Base-by-base conservation (phyloP, 2,797 vertebrate genomes). In the Propithecus deckenii region DNA sequence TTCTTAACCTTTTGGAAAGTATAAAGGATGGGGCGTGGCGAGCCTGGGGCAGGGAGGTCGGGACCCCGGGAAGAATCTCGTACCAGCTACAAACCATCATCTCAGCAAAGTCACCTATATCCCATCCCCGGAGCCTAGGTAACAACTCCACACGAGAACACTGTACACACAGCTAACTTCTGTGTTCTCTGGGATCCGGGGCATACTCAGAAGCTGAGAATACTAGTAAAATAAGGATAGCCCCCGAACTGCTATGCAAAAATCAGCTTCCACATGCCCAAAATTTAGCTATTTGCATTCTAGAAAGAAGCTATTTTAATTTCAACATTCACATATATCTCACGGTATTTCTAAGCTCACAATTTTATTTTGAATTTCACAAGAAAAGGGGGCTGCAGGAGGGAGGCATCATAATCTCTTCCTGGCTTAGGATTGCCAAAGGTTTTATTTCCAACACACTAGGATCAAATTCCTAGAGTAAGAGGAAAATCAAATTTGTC, bases 351-450 rank as follows among this genome's bases (percentile, higher is more conserved):
- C 48, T 52, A 59, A 91, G 59, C 65, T 91, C 89, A 83, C 67
- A 86, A 55, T 59, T 96, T 95, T 57, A 50, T 76, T 86, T 71
- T 83, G 91, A 96, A 91, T 83, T 85, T 79, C 91, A 61, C 75
- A 85, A 69, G 63, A 85, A 78, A 2, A 22, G 2, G 85, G 55
- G 4, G n/a, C 75, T 59, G 50, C 17, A 63, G 74, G 22, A 85
- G 46, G 86, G 28, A 69, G 43, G 30, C 67, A 35, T 4, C 15
- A 8, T 17, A 52, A 89, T 88, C 86, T 89, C 89, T 20, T 92
- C 35, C 43, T 17, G 71, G 61, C 57, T 92, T 50, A 59, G 55
- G 67, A 32, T 83, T 46, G 43, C 48, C 57, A 32, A 63, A 85
- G 71, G 9, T 61, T 86, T 93, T 52, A 67, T 57, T 92, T 57